Percentiles rank a stretch among this genome's conserved stretches.
Conservation (phyloP, 2,113 vertebrate species). For the Hypanus sabinus region DNA sequence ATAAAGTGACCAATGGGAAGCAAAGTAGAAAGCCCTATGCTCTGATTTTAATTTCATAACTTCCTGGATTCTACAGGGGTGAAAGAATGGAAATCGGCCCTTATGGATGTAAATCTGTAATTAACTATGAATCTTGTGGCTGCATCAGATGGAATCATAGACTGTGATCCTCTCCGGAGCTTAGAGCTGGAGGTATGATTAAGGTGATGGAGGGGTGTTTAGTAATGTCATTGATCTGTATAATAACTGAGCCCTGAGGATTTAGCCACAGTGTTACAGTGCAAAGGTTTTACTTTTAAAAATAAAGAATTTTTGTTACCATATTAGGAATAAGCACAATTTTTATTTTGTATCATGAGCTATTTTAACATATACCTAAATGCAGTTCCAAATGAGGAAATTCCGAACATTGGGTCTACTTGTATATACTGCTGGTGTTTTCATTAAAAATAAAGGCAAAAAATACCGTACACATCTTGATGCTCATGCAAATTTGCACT, state of each 20-base stretch:
- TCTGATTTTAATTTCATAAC: neutral
- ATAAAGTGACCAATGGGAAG: neutral
- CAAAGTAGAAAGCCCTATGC: neutral
- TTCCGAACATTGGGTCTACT: neutral
- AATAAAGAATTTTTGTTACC: neutral
- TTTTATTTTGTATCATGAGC: neutral
- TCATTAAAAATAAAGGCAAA: conserved; percentile 18
- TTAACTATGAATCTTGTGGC: neutral
- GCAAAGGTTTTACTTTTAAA: neutral
- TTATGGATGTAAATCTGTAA: neutral
- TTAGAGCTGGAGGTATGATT: neutral
- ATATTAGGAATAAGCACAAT: neutral
- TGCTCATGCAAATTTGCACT: neutral
- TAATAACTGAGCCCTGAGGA: neutral
- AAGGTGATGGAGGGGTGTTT: neutral
- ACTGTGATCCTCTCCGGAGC: neutral
- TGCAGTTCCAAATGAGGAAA: neutral
- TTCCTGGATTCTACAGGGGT: neutral
- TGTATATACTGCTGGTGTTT: neutral
- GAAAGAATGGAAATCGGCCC: neutral
- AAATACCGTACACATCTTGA: neutral
- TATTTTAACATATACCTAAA: neutral
- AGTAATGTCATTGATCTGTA: conserved; percentile 14
- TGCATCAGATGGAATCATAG: neutral
- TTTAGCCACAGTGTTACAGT: neutral